Evolutionary conservation across 2,888 invertebrate species (phyloP).

Genomic region (Neoitamus cyanurus): DNA sequence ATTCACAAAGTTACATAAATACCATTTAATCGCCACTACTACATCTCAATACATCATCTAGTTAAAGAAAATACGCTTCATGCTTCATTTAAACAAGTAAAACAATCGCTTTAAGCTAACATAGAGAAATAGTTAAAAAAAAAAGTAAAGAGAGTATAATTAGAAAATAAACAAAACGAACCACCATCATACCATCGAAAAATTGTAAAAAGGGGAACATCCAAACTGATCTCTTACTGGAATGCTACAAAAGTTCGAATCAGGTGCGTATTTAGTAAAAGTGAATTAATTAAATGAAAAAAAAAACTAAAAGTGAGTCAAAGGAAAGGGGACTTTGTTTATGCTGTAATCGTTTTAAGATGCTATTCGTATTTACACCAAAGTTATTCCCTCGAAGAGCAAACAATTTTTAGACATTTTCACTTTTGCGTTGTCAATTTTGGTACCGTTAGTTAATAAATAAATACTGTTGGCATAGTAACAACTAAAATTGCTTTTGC

Average conservation of each 20-base stretch:
- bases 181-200: not conserved
- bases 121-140: not conserved
- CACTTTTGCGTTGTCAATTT: no score
- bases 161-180: not conserved
- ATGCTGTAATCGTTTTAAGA: not conserved
- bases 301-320: not conserved
- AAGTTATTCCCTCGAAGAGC: not conserved
- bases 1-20: not conserved
- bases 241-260: not conserved
- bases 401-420: not conserved
- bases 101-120: not conserved
- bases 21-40: not conserved
- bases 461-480: not conserved
- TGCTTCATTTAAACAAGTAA: conserved; percentile 5
- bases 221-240: not conserved
- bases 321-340: not conserved
- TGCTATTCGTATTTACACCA: not conserved
- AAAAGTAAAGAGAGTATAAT: not conserved
- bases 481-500: not conserved
- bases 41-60: conserved; percentile 14
- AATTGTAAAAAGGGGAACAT: not conserved
- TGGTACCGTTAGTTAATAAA: not conserved
- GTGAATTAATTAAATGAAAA: not conserved
- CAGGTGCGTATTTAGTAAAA: not conserved
- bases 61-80: conserved; percentile 33